phyloP scores from a whole-genome alignment of 1,140 invertebrate species.

The Zaprionus kolodkinae region DNA sequence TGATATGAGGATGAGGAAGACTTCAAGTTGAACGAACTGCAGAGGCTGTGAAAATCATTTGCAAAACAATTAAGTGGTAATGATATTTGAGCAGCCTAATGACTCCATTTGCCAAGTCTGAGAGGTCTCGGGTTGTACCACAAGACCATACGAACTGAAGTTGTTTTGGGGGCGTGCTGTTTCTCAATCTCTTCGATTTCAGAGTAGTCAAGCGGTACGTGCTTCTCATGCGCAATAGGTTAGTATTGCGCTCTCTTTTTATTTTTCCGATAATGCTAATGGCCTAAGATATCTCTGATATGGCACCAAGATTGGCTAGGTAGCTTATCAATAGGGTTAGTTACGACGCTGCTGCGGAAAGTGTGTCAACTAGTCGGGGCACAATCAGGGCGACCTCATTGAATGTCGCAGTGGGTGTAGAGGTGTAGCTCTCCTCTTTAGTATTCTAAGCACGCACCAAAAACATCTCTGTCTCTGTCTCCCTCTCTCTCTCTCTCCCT shows the following conservation, averaged over 20 bases:
- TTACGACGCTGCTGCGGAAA: constrained; percentile 4
- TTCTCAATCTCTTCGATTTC: background rate
- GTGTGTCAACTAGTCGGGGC: constrained; percentile 40
- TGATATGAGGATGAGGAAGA: background rate
- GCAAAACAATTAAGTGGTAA: constrained; percentile 45
- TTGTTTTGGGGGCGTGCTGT: no score
- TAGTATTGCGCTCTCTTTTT: background rate
- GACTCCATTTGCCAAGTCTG: constrained; percentile 32
- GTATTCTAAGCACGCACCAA: constrained; percentile 36
- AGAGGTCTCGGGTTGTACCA: no score
- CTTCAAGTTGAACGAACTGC: constrained; percentile 35
- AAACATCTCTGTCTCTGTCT: background rate
- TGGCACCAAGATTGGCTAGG: background rate
- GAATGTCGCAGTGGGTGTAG: constrained; percentile 26
- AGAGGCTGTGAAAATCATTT: constrained; percentile 22
- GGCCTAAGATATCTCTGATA: background rate
- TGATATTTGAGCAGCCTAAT: constrained; percentile 43
- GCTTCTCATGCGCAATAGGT: constrained; percentile 1
- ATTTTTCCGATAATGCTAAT: constrained; percentile 2
- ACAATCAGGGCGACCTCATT: constrained; percentile 29
- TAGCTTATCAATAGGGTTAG: constrained; percentile 1
- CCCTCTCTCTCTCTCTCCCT: background rate
- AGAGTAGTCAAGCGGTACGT: constrained; percentile 4
- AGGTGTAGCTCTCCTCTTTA: background rate
- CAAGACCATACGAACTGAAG: no score